Evolutionary conservation across 2,888 invertebrate species (phyloP).

Genomic region (Pheosia gnoma): DNA sequence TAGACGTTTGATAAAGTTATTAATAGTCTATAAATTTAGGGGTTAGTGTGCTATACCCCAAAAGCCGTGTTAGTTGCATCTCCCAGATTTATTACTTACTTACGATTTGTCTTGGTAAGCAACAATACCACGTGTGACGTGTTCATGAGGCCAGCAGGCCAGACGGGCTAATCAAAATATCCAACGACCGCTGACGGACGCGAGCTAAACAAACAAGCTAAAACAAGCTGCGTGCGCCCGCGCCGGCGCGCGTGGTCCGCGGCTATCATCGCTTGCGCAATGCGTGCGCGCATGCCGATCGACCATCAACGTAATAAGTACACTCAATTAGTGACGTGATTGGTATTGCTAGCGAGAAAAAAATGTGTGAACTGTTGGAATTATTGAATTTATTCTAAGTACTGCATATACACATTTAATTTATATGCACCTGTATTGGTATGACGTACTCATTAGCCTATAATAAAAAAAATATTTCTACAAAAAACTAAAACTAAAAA

Average conservation of each 20-base stretch:
- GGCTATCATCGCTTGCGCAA: constrained; percentile 42
- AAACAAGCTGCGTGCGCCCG: constrained; percentile 20
- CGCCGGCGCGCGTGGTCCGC: constrained; percentile 37
- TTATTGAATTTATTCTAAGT: neutral
- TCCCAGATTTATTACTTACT: no score
- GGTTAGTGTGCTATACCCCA: no score
- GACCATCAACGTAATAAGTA: constrained; percentile 11
- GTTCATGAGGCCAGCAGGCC: constrained; percentile 13
- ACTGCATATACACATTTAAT: neutral
- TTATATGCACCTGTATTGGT: no score
- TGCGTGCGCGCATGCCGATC: constrained; percentile 21
- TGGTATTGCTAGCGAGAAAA: constrained; percentile 1
- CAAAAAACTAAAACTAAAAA: neutral
- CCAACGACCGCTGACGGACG: constrained; percentile 37
- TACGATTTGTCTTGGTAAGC: neutral
- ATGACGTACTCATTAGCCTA: neutral
- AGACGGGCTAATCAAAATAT: constrained; percentile 41
- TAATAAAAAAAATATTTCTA: neutral
- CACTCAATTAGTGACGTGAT: constrained; percentile 1
- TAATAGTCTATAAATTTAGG: no score
- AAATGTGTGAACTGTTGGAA: neutral
- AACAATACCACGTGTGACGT: constrained; percentile 14
- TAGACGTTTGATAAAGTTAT: no score
- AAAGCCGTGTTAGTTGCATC: no score
- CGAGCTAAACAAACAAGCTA: constrained; percentile 39